phyloP scores from a whole-genome alignment of 2,797 vertebrate species.

The Catharus ustulatus region DNA sequence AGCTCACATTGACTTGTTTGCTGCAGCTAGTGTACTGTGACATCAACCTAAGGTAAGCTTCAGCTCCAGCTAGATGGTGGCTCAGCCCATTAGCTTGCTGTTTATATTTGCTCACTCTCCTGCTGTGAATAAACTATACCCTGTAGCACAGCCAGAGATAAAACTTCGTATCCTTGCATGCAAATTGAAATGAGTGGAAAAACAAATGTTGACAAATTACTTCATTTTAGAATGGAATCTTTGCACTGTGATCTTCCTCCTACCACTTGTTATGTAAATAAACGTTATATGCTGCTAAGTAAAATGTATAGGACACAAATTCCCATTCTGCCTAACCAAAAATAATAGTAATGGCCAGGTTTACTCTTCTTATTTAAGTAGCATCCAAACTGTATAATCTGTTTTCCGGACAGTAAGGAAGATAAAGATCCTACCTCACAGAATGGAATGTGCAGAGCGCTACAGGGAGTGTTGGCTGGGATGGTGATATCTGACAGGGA shows the following conservation, averaged over 20 bases:
- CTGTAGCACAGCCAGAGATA: conserved; percentile 44
- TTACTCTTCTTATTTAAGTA: background rate
- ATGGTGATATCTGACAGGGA: background rate
- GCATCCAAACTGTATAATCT: background rate
- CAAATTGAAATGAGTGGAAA: conserved; percentile 29
- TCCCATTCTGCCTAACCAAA: background rate
- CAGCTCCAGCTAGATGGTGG: background rate
- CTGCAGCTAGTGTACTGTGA: conserved; percentile 32
- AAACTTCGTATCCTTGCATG: conserved; percentile 20
- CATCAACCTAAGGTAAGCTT: conserved; percentile 25
- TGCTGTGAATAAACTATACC: conserved; percentile 51
- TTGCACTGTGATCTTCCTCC: background rate
- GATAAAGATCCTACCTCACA: background rate
- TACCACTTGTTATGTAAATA: background rate
- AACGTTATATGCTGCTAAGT: background rate
- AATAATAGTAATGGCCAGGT: background rate
- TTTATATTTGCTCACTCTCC: conserved; percentile 50
- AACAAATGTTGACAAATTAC: conserved; percentile 43
- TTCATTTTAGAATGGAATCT: conserved; percentile 25
- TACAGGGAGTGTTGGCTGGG: background rate
- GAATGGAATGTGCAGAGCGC: rapidly evolving
- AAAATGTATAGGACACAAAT: background rate
- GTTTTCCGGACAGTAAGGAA: background rate
- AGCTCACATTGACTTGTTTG: background rate
- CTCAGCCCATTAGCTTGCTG: conserved; percentile 58